Base-by-base conservation (phyloP, 2,113 vertebrate genomes). In the Tetrax tetrax region DNA sequence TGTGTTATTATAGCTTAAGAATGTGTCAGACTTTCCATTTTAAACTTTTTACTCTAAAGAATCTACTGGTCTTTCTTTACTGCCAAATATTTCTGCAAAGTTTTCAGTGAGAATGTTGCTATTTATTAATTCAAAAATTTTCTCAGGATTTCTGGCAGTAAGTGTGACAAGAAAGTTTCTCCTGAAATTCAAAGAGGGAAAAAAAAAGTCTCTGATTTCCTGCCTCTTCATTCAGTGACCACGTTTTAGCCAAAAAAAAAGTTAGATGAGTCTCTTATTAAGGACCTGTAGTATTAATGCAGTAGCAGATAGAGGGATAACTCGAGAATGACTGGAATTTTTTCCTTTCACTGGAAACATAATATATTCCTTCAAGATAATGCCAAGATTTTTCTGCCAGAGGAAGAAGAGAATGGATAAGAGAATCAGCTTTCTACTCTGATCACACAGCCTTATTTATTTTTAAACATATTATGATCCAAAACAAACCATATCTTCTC, bases 1-100 rank as follows among this genome's bases (percentile, higher is more conserved):
- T 95, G 95, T 87, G 86, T 91, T 96, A 95, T 96, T 96, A 89
- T 41, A 95, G 87, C 61, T 93, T 63, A 93, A 95, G 89, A 95
- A 89, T 70, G 66, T 87, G 84, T 95, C 91, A 91, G 83, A 94
- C 37, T 91, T 96, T 96, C 96, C 94, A 92, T 94, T 96, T 95
- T 81, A 89, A 94, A 93, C 61, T 59, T 97, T 83, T 75, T 83
- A 87, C 65, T 89, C 72, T 41, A 77, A 95, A 93, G 86, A 74
- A 76, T 84, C 79, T 76, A 61, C 80, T 78, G 43, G 48, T 53
- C 72, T 94, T 81, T 65, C 90, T 75, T 82, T 45, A 33, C 56
- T 85, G 92, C 56, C 89, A 96, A 96, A 76, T 95, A 91, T 89
- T 95, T 92, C 80, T 72, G 72, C 24, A 87, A 93, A 87, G 41